phyloP scores from a whole-genome alignment of 2,113 vertebrate genomes.

The Suricata suricatta region DNA sequence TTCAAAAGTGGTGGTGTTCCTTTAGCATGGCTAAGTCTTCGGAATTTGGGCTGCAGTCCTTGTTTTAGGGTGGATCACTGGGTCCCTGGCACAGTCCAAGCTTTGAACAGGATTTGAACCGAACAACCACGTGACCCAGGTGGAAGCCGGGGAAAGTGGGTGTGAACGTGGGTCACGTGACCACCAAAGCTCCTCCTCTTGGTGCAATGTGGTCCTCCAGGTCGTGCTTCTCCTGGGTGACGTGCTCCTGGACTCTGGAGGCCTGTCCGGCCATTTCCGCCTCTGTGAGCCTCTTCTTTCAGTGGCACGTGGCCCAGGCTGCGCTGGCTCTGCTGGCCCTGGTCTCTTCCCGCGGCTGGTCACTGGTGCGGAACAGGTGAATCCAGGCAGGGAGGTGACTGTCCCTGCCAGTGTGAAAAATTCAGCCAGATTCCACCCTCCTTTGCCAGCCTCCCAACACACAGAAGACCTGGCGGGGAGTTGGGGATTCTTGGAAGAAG shows the following conservation, averaged over 20 bases:
- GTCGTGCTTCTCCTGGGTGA: neutral
- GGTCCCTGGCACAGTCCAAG: neutral
- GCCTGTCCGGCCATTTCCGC: too few species aligned
- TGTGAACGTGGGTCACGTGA: conserved; percentile 91
- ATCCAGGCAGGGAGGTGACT: neutral
- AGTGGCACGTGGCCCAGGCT: too few species aligned
- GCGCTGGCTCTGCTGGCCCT: neutral
- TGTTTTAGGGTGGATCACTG: neutral
- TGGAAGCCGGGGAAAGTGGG: conserved; percentile 92
- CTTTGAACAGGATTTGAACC: conserved; percentile 93
- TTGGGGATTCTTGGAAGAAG: neutral
- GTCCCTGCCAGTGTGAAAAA: neutral
- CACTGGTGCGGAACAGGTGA: neutral
- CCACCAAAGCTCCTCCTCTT: conserved; percentile 93
- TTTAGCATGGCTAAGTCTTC: neutral
- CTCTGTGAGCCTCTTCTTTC: neutral
- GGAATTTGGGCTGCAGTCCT: neutral
- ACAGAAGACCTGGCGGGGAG: neutral
- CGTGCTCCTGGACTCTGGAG: fast-evolving
- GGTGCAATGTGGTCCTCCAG: neutral
- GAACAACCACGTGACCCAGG: conserved; percentile 86
- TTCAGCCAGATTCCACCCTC: neutral
- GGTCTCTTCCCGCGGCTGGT: neutral
- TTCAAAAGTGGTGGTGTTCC: neutral
- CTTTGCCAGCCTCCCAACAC: neutral